These are phyloP conservation scores for Bombus pascuorum DNA, from an alignment of 1,140 invertebrate species.

Conservation along the genomic window DNA sequence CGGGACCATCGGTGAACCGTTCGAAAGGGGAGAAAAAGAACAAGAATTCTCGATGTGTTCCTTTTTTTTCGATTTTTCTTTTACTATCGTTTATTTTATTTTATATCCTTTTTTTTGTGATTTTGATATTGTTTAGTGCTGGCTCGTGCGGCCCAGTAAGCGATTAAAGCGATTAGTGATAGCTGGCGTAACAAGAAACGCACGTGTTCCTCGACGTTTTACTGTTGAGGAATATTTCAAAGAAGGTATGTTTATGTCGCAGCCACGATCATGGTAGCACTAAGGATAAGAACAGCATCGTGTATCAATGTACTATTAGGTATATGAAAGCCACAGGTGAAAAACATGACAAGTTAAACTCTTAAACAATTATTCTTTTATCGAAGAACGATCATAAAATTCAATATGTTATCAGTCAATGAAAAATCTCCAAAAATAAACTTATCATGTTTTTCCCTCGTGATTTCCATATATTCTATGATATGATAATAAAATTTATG, in stretches of 20 bases:
- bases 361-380: background rate
- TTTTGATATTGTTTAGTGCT: conserved; percentile 35
- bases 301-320: background rate
- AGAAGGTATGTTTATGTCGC: conserved; percentile 47
- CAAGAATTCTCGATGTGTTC: conserved; percentile 34
- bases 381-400: background rate
- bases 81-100: background rate
- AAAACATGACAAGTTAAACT: background rate
- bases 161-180: conserved; percentile 56
- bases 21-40: conserved; percentile 19
- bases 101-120: background rate
- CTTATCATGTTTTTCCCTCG: background rate
- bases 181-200: conserved; percentile 45
- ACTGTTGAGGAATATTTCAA: conserved; percentile 39
- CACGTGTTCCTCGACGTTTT: conserved; percentile 49
- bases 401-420: background rate
- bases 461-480: background rate
- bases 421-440: background rate
- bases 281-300: background rate
- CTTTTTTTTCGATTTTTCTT: conserved; percentile 1
- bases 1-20: background rate
- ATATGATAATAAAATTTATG: background rate
- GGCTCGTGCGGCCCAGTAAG: conserved; percentile 50
- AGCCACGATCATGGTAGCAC: conserved; percentile 34
- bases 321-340: background rate